Evolutionary conservation across 2,888 invertebrate genomes (phyloP), one percentile per base, ranked within the genome.

Genomic region (Ophioninae sp.): DNA sequence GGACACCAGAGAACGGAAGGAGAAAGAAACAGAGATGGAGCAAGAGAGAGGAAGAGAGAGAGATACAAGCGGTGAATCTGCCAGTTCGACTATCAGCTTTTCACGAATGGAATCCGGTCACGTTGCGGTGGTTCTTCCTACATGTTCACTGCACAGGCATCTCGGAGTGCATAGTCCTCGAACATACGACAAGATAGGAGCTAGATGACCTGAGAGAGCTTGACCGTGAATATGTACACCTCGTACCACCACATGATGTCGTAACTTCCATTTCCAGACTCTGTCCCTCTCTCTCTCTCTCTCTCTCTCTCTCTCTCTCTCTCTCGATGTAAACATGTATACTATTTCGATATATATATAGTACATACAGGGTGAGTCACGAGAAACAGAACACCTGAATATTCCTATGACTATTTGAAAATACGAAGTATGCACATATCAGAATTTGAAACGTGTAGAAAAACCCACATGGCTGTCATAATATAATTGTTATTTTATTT

Each of bases 121-220:
- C 78, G 74, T 82, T 82, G 69, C 50, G 50, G 50, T 44, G 70
- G 59, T 65, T 79, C 65, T 75, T 61, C 39, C 57, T 59, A 20
- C 30, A 64, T 62, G 50, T 44, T 74, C 41, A 20, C 62, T 65
- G 59, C 64, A 65, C 50, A 50, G 17, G 50, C 50, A 50, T 65
- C 62, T 41, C 17, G 30, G 69, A 69, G 20, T 20, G 13, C 8
- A 68, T 41, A 65, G 74, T 67, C 57, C 30, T 17, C 59, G 44
- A 67, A 23, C 41, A 37, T 59, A 59, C 74, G 41, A 78, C 57
- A 20, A n/a, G 57, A 68, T 39, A 67, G 57, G 17, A 17, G 50
- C 13, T 76, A 73, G 73, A 73, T 83, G 80, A 79, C 82, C 79
- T 61, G 75, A 83, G 79, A 83, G 79, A 83, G 76, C 72, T 76